These are phyloP conservation scores for Anser brachyrhynchus DNA, from an alignment of 2,113 vertebrate genomes.

Conservation along the genomic window DNA sequence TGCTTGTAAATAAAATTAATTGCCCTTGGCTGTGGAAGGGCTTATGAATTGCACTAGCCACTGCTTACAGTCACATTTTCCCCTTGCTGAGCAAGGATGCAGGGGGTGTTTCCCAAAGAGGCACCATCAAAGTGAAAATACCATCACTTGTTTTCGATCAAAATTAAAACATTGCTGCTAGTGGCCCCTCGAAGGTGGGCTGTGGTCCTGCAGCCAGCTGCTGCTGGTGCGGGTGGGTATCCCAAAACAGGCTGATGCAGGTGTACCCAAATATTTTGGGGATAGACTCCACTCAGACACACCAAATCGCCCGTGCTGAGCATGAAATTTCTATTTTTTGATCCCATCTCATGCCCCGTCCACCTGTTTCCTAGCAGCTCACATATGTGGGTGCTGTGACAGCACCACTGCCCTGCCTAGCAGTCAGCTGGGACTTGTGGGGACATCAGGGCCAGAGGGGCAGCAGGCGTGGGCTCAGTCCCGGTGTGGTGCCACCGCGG, in stretches of 20 bases:
- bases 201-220: neutral
- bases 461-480: neutral
- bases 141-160: neutral
- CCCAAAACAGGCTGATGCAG: fast-evolving
- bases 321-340: neutral
- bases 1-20: neutral
- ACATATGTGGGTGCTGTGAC: neutral
- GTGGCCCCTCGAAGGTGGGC: neutral
- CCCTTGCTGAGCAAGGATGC: neutral
- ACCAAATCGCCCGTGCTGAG: neutral
- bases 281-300: neutral
- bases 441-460: neutral
- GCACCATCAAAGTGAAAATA: neutral
- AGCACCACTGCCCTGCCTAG: fast-evolving
- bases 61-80: neutral
- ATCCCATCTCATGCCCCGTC: neutral
- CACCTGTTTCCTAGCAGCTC: neutral
- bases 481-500: neutral
- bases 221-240: neutral
- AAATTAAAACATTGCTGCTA: neutral
- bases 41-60: neutral
- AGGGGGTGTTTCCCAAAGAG: neutral
- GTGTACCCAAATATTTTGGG: neutral
- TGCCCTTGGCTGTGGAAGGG: neutral
- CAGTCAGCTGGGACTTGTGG: neutral